Evolutionary conservation across 2,113 vertebrate genomes (phyloP), one percentile per base, ranked within the genome.

Genomic region (Syngnathus scovelli): DNA sequence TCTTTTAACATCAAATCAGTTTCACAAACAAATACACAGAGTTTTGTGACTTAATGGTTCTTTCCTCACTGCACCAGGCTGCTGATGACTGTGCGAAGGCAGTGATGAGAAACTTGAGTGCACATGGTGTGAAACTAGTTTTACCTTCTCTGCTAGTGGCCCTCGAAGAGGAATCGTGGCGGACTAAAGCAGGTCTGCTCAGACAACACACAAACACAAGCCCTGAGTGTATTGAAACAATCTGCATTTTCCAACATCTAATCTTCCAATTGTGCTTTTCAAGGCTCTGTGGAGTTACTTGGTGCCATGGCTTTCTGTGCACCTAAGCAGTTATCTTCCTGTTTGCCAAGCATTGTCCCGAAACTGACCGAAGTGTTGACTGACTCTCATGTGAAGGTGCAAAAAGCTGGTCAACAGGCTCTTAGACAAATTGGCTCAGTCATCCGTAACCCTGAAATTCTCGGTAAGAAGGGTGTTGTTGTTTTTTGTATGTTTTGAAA

Each of bases 81-180:
- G 96, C 97, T 86, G 97, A 99, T 85, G 97, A 99, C 78, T 98
- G 96, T 89, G 97, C 97, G 82, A 99, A 98, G 78, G 96, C 96
- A 0, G 97, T 99, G 81, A 99, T 98, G 97, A 95, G 95, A 78
- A 98, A 99, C 86, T 82, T 99, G 76, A 99, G 97, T 73, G 96
- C 97, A 80, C 97, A 99, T 0, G 97, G 97, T 0, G 97, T 99
- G 79, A 99, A 99, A 87, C 90, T 99, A 82, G 97, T 99, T 56
- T 91, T 99, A 59, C 97, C 96, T 1, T 99, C 97, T 0, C 89
- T 99, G 69, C 82, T 99, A 61, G 93, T 96, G 3, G 97, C 97
- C 3, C 90, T 99, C 10, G 96, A 98, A 85, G 96, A 99, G 78
- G 97, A 99, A 68, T 99, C 97, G 11, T 99, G 97, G 97, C 92